Percentiles rank a stretch among this genome's conserved stretches.
phyloP scores from a whole-genome alignment of 2,888 invertebrate species.

The Polietes domitor region DNA sequence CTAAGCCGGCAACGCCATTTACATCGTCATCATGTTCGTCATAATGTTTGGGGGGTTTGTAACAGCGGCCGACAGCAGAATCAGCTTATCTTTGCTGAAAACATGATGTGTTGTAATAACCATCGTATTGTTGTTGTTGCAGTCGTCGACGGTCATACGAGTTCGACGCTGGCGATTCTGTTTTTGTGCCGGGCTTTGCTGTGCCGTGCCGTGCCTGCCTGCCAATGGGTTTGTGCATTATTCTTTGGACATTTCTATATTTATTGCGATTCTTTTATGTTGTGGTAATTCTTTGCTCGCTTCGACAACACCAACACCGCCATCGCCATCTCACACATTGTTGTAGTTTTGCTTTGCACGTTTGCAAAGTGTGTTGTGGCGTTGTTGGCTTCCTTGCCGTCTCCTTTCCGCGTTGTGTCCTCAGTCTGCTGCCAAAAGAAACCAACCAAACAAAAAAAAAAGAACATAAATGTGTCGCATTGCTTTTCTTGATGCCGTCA shows the following conservation, averaged over 20 bases:
- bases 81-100: background rate
- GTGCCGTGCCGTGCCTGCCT: no score
- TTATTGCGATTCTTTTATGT: conserved; percentile 1
- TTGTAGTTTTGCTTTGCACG: background rate
- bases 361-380: background rate
- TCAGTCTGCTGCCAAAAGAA: background rate
- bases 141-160: background rate
- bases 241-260: background rate
- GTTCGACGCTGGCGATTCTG: background rate
- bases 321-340: background rate
- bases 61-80: background rate
- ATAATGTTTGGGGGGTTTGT: background rate
- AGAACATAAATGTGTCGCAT: conserved; percentile 28
- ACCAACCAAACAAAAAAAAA: background rate
- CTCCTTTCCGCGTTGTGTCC: background rate
- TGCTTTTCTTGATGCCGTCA: conserved; percentile 30
- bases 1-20: no score
- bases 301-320: background rate
- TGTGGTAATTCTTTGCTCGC: background rate
- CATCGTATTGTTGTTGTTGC: background rate
- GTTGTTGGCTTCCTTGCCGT: background rate
- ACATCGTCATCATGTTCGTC: no score
- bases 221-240: background rate
- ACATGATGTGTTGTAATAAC: conserved; percentile 1
- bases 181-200: background rate